These are phyloP conservation scores for Phataginus tricuspis DNA, from an alignment of 2,797 vertebrate species.

Conservation along the genomic window DNA sequence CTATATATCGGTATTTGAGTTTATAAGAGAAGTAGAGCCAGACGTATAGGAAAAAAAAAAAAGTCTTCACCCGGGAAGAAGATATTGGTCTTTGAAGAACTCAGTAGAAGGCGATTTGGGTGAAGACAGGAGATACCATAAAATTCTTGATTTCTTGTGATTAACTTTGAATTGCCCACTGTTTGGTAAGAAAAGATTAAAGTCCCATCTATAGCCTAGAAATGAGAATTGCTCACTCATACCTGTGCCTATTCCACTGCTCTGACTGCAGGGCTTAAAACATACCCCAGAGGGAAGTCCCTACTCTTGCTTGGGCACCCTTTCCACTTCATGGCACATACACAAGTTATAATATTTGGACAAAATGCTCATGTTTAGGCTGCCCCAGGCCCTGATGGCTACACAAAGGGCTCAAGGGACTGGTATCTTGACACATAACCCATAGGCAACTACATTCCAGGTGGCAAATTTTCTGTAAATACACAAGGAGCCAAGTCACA, in stretches of 20 bases:
- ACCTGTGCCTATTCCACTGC: neutral
- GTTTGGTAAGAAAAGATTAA: conserved; percentile 63
- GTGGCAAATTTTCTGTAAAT: neutral
- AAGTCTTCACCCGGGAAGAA: conserved; percentile 38
- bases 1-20: neutral
- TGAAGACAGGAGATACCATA: neutral
- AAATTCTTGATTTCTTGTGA: conserved; percentile 56
- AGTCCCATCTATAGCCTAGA: conserved; percentile 31
- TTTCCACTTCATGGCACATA: neutral
- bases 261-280: conserved; percentile 29
- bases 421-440: neutral
- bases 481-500: neutral
- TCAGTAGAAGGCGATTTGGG: neutral
- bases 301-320: neutral
- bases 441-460: neutral
- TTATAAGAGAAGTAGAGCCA: neutral
- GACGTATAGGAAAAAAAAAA: conserved; percentile 20
- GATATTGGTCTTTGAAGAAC: conserved; percentile 28
- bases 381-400: neutral
- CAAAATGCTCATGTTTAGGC: neutral
- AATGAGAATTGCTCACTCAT: neutral
- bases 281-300: neutral
- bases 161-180: conserved; percentile 57
- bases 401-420: neutral
- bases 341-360: neutral